phyloP scores from a whole-genome alignment of 2,888 invertebrate genomes.

The Syritta pipiens region DNA sequence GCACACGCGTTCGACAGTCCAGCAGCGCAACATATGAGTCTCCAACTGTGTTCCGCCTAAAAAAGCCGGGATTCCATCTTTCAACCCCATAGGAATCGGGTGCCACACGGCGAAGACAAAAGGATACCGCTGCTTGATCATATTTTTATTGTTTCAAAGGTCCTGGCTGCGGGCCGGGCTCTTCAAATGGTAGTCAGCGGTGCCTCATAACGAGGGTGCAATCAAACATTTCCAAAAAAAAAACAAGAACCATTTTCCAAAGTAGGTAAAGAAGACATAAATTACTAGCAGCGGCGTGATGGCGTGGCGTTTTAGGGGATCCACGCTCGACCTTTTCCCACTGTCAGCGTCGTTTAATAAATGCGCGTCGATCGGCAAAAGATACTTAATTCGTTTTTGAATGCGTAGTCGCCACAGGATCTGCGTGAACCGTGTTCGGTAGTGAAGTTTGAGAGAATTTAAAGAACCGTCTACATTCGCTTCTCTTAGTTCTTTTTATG shows the following conservation, averaged over 20 bases:
- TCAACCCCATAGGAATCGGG: slow-evolving; percentile 58
- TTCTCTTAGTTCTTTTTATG: too few relatives aligned
- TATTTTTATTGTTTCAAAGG: slow-evolving; percentile 65
- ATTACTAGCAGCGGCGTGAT: slow-evolving; percentile 40
- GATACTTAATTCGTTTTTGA: slow-evolving; percentile 15
- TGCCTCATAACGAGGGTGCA: slow-evolving; percentile 67
- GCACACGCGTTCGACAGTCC: slow-evolving; percentile 30
- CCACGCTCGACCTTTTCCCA: slow-evolving; percentile 44
- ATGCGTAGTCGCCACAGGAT: slow-evolving; percentile 49
- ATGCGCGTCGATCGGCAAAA: slow-evolving; percentile 25
- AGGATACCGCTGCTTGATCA: slow-evolving; percentile 64
- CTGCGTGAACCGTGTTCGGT: slow-evolving; percentile 61
- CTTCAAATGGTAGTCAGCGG: slow-evolving; percentile 43
- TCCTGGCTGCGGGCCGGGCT: slow-evolving; percentile 51
- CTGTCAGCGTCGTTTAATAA: slow-evolving; percentile 34
- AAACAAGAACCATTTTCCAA: too few relatives aligned
- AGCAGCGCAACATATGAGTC: slow-evolving; percentile 55
- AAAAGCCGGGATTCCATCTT: slow-evolving; percentile 62
- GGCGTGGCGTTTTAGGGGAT: slow-evolving; percentile 55
- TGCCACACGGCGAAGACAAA: slow-evolving; percentile 60
- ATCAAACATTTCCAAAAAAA: slow-evolving; percentile 68
- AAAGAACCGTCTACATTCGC: too few relatives aligned
- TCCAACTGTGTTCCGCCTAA: slow-evolving; percentile 67
- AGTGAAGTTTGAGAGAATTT: too few relatives aligned
- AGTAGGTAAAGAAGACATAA: slow-evolving; percentile 69